Base-by-base conservation (phyloP, 2,888 invertebrate species). In the Rhamphomyia laevipes region DNA sequence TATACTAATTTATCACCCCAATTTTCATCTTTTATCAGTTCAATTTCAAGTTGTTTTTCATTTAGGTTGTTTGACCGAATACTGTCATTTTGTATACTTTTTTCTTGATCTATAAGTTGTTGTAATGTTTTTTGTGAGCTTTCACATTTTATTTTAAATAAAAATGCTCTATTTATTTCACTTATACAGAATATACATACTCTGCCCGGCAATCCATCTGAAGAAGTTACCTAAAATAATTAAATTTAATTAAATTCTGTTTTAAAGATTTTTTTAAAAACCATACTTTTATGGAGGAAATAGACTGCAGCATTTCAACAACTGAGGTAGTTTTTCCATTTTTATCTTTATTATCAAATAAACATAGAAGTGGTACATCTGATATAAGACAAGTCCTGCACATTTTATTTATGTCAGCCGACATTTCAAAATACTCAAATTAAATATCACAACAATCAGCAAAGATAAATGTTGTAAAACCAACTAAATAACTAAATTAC, bases 71-170 rank as follows among this genome's bases (percentile, higher is more conserved):
- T 42, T 15, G 12, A n/a, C 12, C 45, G 9, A 31, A 33, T 12
- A 13, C 17, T 17, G 4, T 17, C 30, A 27, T 35, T 21, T n/a
- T 43, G 33, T 21, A 21, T 42, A 35, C 16, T 37, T 13, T 23
- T 27, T 9, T 46, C 44, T 16, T 31, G 40, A 3, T 61, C 61
- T 13, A 70, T 44, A 45, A 68, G 54, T 43, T 68, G 65, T 13
- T 64, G 61, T 15, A 72, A 55, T 0, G 68, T 67, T 27, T 61
- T 59, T 33, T 66, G 65, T 0, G 70, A 66, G 33, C 62, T 68
- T 46, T 69, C 67, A 44, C 70, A 71, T 51, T 67, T 69, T 12
- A 66, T 61, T 54, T 70, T 71, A 47, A 71, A 71, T 0, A 67
- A 62, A 43, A 61, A 66, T 38, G 69, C 67, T 4, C 63, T 63